These are phyloP conservation scores for Etia nguti DNA, from an alignment of 2,113 vertebrate species.

Conservation along the genomic window DNA sequence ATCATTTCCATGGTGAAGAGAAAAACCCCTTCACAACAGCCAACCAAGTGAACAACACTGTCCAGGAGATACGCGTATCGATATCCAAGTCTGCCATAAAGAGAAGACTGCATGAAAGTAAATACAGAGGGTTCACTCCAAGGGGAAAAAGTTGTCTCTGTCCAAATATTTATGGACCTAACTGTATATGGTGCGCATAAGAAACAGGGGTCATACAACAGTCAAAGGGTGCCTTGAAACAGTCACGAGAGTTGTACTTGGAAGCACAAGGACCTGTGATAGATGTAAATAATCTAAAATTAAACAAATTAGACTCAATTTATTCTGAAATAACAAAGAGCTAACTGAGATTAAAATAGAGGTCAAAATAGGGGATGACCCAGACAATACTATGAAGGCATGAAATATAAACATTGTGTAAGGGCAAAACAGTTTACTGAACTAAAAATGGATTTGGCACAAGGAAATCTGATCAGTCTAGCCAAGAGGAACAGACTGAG, in stretches of 20 bases:
- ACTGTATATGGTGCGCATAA: background rate
- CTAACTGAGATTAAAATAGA: background rate
- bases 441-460: background rate
- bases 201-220: rapidly evolving
- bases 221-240: background rate
- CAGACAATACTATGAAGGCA: background rate
- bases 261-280: background rate
- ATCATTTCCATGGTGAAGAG: background rate
- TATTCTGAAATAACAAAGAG: background rate
- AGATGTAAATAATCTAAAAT: background rate
- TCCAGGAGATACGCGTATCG: background rate
- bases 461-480: background rate
- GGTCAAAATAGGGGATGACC: background rate
- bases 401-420: background rate
- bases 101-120: background rate
- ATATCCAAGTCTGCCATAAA: background rate
- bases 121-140: background rate
- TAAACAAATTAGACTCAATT: background rate
- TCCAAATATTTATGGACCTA: background rate
- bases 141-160: background rate
- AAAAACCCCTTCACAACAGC: background rate
- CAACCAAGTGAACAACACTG: background rate
- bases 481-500: background rate
- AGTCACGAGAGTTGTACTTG: background rate
- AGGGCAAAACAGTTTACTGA: background rate